These are phyloP conservation scores for Melanotaenia maccullochi DNA, from an alignment of 2,797 vertebrate species.

Conservation along the genomic window DNA sequence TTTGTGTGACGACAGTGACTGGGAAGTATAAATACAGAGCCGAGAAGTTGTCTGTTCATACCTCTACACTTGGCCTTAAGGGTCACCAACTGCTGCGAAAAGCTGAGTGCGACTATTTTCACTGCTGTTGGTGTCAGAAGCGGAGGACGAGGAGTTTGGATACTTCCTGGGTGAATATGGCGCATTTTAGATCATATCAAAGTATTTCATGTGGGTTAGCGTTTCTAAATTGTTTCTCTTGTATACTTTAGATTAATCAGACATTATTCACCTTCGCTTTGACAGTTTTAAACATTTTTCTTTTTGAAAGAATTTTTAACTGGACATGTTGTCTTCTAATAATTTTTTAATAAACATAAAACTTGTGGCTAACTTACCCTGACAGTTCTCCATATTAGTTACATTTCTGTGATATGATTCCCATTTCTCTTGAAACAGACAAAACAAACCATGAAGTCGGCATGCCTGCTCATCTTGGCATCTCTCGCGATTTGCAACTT, in stretches of 20 bases:
- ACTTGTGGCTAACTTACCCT: no score
- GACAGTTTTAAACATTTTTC: no score
- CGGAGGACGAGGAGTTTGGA: constrained; percentile 29
- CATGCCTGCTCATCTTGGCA: constrained; percentile 81
- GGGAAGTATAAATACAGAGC: constrained; percentile 77
- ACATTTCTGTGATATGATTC: not conserved
- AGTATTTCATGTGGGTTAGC: not conserved
- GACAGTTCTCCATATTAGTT: not conserved
- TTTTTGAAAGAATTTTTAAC: no score
- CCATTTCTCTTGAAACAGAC: constrained; percentile 23
- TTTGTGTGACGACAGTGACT: constrained; percentile 77
- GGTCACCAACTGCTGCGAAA: constrained; percentile 65
- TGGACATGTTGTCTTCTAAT: no score
- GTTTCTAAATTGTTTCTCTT: not conserved
- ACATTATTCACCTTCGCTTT: not conserved
- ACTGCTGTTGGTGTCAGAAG: constrained; percentile 20
- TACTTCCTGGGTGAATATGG: constrained; percentile 54
- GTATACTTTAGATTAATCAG: not conserved
- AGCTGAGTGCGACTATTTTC: constrained; percentile 39
- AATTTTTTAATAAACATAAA: no score
- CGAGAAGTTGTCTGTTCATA: constrained; percentile 68
- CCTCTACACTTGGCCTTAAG: constrained; percentile 71
- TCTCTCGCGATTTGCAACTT: constrained; percentile 79
- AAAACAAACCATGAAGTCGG: constrained; percentile 80
- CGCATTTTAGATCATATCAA: not conserved